Base-by-base conservation (phyloP, 2,888 invertebrate genomes). In the Macaria liturata region DNA sequence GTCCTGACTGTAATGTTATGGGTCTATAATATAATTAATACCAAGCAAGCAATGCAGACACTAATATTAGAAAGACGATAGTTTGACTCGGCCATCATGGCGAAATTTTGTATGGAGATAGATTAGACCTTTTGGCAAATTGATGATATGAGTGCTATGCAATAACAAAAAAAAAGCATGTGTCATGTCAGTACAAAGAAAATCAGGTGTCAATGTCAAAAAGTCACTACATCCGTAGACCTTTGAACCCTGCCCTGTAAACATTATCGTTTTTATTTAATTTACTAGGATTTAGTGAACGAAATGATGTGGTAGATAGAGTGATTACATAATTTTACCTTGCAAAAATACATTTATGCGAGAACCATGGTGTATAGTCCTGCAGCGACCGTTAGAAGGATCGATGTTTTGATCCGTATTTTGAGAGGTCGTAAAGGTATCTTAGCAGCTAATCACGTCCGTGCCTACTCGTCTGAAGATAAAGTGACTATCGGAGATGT, bases 401-500 rank as follows among this genome's bases (percentile, higher is more conserved):
- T 92, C 64, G 88, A 91, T 84, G 90, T 91, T 80, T 83, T 92
- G 79, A 87, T 91, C 65, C 86, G 92, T 70, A 92, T 92, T 80
- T 81, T 92, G 64, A 80, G 81, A 47, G 80, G 84, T 49, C 83
- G 88, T 58, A 89, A 89, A 73, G 70, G 74, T 31, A 82, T 87
- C 70, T 68, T 91, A 65, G 65, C 73, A 4, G 75, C 81, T n/a
- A 91, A 92, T 71, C 68, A 70, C 65, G 84, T 92, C 7, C 80
- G 91, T 67, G 86, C 84, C 4, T 91, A 86, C 68, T 84, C 92
- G 48, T 88, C 88, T 62, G 83, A 88, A 57, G 93, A 92, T 68
- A 93, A 90, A 80, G 94, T 97, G 48, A 94, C 94, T 42, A 96
- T 97, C 69, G 96, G 95, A 67, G 95, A 95, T 85, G 94, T 97